These are phyloP conservation scores for Momotus momota DNA, from an alignment of 2,797 vertebrate species.

Conservation along the genomic window DNA sequence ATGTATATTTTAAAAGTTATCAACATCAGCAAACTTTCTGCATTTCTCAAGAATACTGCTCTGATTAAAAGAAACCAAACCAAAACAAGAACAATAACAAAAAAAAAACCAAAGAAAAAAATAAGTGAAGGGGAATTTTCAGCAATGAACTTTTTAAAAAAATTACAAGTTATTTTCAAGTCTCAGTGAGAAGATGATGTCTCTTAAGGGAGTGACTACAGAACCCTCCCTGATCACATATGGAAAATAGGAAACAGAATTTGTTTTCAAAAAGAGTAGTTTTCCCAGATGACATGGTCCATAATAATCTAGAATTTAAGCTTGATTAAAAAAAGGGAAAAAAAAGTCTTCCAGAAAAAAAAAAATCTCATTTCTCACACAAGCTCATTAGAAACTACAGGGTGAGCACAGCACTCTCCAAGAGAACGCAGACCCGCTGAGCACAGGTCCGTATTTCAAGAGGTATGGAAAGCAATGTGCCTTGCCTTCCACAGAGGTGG, in stretches of 20 bases:
- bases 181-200: not conserved
- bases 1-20: not conserved
- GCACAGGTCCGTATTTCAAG: not conserved
- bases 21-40: not conserved
- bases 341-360: not conserved
- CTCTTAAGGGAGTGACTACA: not conserved
- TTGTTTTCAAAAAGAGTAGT: not conserved
- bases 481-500: not conserved
- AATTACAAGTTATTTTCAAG: not conserved
- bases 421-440: fast-evolving
- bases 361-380: not conserved
- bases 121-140: not conserved
- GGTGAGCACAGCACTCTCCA: not conserved
- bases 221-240: not conserved
- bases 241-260: not conserved
- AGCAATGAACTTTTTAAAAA: not conserved
- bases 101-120: too few relatives aligned
- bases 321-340: not conserved
- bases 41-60: not conserved
- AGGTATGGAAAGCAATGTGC: not conserved
- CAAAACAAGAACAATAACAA: too few relatives aligned
- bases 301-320: not conserved
- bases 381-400: not conserved
- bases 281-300: not conserved
- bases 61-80: not conserved